Evolutionary conservation across 2,888 invertebrate genomes (phyloP), one percentile per base, ranked within the genome.

Genomic region (Drosophila demipolita): DNA sequence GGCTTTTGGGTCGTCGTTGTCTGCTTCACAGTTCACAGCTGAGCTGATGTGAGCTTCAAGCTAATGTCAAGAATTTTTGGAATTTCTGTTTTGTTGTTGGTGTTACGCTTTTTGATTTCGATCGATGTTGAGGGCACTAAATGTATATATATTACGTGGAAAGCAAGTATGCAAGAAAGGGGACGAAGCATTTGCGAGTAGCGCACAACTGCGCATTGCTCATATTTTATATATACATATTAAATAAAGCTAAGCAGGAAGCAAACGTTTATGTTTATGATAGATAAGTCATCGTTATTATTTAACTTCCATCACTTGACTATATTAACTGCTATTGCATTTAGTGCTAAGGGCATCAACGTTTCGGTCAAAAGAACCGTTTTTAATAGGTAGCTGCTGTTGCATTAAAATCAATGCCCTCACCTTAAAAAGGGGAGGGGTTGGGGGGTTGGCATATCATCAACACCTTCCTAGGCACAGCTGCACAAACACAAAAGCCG

Each of bases 71-170:
- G 79, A 79, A 84, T 84, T 74, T 89, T 87, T 78, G 90, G 86
- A 76, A 84, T 87, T 82, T 82, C 73, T 74, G 77, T 73, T 87
- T 89, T 82, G 77, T 80, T 82, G 90, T 89, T 82, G 74, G 77
- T 82, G 90, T 88, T 91, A 90, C 90, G 90, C 90, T 91, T 90
- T 91, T 91, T 90, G 90, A 91, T 90, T 91, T 73, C 90, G 80
- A 87, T 87, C 86, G 86, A 87, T 87, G 74, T 63, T 60, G 70
- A 82, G 72, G 73, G 78, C 75, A 77, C 65, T 45, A 1, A 83
- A 77, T 81, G 72, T 80, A 83, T 82, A 70, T 82, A 70, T 42
- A n/a, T 40, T 53, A 23, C 52, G 54, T 68, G 64, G 54, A 78
- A 73, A 65, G 71, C 66, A 23, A 23, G 70, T 72, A 81, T 69